Evolutionary conservation across 2,113 vertebrate species (phyloP).

Genomic region (Serilophus lunatus): DNA sequence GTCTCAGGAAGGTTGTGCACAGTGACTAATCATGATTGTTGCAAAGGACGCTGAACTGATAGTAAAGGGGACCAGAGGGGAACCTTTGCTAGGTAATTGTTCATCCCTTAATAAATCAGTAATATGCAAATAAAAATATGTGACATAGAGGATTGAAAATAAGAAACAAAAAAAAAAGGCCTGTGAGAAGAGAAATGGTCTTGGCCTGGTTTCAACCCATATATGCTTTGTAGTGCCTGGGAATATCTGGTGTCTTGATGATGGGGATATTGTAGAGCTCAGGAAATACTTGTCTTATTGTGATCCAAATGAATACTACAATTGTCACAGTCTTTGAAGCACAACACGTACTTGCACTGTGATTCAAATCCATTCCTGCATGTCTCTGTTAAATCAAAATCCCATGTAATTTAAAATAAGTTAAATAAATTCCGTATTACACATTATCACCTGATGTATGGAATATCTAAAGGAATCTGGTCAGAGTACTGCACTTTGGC

Average conservation of each 20-base stretch:
- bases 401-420: not conserved
- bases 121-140: not conserved
- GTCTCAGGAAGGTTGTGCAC: not conserved
- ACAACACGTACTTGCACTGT: not conserved
- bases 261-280: not conserved
- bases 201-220: not conserved
- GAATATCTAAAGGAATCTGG: not conserved
- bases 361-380: not conserved
- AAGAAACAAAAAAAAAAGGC: not conserved
- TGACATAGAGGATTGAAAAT: not conserved
- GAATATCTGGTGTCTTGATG: not conserved
- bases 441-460: accelerated
- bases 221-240: not conserved
- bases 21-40: not conserved
- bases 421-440: not conserved
- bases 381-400: not conserved
- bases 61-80: not conserved
- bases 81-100: not conserved
- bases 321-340: not conserved
- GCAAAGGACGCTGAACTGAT: not conserved
- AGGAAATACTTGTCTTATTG: not conserved
- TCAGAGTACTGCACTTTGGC: not conserved
- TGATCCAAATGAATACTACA: not conserved
- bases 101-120: not conserved
- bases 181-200: not conserved